phyloP scores from a whole-genome alignment of 2,888 invertebrate genomes.

The Patella ulyssiponensis region DNA sequence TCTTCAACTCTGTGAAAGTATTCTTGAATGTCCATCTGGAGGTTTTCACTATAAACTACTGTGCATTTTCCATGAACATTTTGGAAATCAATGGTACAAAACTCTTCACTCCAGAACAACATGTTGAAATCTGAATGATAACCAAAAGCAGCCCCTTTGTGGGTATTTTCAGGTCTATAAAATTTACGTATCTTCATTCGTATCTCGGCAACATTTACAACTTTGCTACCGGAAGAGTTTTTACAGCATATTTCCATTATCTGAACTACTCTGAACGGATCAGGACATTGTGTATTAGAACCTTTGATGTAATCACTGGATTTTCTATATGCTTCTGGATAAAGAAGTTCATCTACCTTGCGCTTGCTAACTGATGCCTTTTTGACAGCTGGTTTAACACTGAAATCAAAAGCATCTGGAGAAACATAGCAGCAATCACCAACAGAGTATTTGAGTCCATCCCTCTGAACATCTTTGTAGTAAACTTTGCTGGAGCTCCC shows the following conservation, averaged over 20 bases:
- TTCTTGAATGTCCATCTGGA: conserved; percentile 74
- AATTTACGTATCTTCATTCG: conserved; percentile 80
- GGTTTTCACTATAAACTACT: conserved; percentile 79
- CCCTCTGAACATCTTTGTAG: conserved; percentile 67
- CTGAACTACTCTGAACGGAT: conserved; percentile 83
- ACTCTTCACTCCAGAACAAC: conserved; percentile 85
- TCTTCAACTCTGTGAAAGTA: conserved; percentile 80
- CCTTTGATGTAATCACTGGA: conserved; percentile 78
- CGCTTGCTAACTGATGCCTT: conserved; percentile 54
- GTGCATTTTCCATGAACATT: conserved; percentile 81
- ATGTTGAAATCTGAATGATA: conserved; percentile 81
- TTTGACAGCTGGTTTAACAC: conserved; percentile 52
- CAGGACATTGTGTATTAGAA: conserved; percentile 81
- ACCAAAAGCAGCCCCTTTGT: conserved; percentile 75
- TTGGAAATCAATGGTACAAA: conserved; percentile 71
- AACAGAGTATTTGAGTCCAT: conserved; percentile 76
- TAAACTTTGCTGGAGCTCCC: conserved; percentile 39
- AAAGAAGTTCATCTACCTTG: conserved; percentile 79
- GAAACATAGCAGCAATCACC: conserved; percentile 81
- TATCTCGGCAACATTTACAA: conserved; percentile 77
- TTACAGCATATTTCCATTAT: conserved; percentile 79
- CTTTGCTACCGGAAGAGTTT: conserved; percentile 72
- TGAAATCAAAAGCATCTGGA: conserved; percentile 60
- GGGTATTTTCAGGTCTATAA: conserved; percentile 82
- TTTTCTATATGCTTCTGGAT: conserved; percentile 87